These are phyloP conservation scores for Melikaiella ostensackeni DNA, from an alignment of 2,888 invertebrate species.

Conservation along the genomic window DNA sequence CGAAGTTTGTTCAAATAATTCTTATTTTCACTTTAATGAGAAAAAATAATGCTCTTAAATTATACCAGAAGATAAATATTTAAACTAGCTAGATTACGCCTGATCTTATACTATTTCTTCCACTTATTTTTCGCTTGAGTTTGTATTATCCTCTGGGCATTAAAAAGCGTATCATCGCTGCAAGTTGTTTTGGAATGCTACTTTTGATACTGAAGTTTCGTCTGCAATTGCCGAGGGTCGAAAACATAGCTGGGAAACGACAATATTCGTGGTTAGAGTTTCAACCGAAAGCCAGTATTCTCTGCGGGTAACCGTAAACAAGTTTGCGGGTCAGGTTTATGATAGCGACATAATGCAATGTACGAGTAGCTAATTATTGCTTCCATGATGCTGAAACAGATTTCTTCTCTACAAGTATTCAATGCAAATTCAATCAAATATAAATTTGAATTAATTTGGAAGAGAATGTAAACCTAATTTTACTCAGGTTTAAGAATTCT, in stretches of 20 bases:
- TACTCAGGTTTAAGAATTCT: no score
- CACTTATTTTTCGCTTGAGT: no score
- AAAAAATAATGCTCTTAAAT: no score
- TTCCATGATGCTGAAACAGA: not conserved
- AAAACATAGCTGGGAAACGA: not conserved
- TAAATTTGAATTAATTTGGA: not conserved
- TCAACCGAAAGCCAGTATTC: constrained; percentile 10
- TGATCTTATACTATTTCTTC: no score
- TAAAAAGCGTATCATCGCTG: not conserved
- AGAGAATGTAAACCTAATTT: no score
- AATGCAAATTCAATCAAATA: not conserved
- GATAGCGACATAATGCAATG: not conserved
- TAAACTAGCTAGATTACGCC: no score
- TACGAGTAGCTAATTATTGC: constrained; percentile 5
- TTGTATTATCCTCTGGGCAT: no score
- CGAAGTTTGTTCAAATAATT: no score
- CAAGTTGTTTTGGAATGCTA: not conserved
- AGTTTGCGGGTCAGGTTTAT: constrained; percentile 18
- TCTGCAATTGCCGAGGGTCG: not conserved
- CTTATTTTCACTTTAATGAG: no score
- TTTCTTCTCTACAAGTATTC: not conserved
- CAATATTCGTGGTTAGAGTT: constrained; percentile 18
- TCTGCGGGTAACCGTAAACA: not conserved
- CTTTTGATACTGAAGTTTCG: not conserved
- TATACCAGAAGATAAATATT: no score